Conservation (phyloP, 1,140 invertebrate genomes). For the Megalopta genalis region DNA sequence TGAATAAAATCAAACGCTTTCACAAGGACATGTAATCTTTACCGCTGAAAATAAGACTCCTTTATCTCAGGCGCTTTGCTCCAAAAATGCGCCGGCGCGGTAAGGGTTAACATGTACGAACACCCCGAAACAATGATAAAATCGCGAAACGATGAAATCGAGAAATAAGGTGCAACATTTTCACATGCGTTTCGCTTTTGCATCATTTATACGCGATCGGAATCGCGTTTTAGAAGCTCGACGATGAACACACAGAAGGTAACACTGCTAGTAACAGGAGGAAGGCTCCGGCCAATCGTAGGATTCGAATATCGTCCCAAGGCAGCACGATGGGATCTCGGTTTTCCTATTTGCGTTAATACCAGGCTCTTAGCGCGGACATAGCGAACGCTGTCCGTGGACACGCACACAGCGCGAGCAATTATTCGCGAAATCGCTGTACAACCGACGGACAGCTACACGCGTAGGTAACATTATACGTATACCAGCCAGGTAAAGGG, state of each 20-base stretch:
- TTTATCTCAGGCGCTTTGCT: too few relatives aligned
- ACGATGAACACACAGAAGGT: slow-evolving; percentile 16
- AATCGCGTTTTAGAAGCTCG: slow-evolving; percentile 36
- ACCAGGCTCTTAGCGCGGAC: slow-evolving; percentile 24
- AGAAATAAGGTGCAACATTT: background rate
- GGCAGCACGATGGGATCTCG: slow-evolving; percentile 32
- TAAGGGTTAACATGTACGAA: too few relatives aligned
- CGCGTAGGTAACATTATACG: slow-evolving; percentile 47
- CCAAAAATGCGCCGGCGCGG: too few relatives aligned
- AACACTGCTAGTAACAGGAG: slow-evolving; percentile 42
- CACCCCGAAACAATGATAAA: too few relatives aligned
- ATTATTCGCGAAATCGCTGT: slow-evolving; percentile 43
- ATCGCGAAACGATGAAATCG: background rate
- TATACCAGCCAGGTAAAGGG: slow-evolving; percentile 2
- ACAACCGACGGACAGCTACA: slow-evolving; percentile 15
- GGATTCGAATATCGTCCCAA: slow-evolving; percentile 28
- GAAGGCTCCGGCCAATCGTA: slow-evolving; percentile 24
- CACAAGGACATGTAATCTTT: too few relatives aligned
- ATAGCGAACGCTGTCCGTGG: slow-evolving; percentile 20
- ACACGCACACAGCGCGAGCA: slow-evolving; percentile 42
- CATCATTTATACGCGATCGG: background rate
- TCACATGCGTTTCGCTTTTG: too few relatives aligned
- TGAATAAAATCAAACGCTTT: too few relatives aligned
- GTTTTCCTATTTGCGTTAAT: slow-evolving; percentile 59
- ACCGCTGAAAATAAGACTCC: too few relatives aligned